Percentiles rank a stretch among this genome's conserved stretches.
Conservation (phyloP, 2,888 invertebrate genomes). For the Celastrina argiolus region DNA sequence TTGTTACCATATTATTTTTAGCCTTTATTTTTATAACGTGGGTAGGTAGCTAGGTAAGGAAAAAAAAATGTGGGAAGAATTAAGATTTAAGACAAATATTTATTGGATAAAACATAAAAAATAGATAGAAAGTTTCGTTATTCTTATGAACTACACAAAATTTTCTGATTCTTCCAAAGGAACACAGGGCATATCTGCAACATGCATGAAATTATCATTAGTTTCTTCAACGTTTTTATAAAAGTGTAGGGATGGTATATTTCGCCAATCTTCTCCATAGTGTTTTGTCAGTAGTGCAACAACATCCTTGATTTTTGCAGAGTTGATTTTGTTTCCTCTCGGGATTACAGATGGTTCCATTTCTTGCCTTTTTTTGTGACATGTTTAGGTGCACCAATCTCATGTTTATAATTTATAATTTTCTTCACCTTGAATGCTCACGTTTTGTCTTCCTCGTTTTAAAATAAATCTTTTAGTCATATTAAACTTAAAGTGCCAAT, state of each 20-base stretch:
- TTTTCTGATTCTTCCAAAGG: not conserved
- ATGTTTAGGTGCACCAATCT: not conserved
- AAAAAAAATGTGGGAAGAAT: too few species aligned
- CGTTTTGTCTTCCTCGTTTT: not conserved
- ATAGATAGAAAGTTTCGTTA: not conserved
- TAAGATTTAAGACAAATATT: too few species aligned
- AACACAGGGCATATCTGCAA: not conserved
- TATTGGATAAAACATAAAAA: not conserved
- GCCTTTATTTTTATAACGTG: not conserved
- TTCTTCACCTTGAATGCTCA: not conserved
- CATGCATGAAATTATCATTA: too few species aligned
- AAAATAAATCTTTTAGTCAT: not conserved
- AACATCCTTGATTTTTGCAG: constrained; percentile 6
- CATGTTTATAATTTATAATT: constrained; percentile 8
- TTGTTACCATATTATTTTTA: not conserved
- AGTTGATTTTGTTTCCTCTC: not conserved
- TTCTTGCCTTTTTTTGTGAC: not conserved
- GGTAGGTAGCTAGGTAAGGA: too few species aligned
- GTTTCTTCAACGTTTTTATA: not conserved
- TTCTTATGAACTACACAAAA: not conserved
- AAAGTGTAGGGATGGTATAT: not conserved
- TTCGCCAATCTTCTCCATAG: constrained; percentile 1
- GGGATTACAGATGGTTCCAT: not conserved
- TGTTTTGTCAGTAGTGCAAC: not conserved
- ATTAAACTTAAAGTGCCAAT: constrained; percentile 9